These are phyloP conservation scores for Mycteria americana DNA, from an alignment of 2,797 vertebrate species.

Conservation along the genomic window DNA sequence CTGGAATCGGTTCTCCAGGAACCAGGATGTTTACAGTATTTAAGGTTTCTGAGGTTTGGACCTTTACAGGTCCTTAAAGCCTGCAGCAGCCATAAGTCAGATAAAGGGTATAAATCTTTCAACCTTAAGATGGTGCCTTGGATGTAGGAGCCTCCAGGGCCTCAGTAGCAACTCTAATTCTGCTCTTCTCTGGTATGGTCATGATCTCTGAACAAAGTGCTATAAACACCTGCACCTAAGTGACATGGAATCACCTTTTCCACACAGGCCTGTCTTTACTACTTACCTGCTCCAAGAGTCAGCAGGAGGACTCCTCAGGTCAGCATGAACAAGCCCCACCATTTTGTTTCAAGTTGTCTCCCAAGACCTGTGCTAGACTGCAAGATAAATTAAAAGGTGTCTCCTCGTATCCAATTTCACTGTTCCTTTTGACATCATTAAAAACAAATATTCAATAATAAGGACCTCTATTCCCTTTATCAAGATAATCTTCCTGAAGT, in stretches of 20 bases:
- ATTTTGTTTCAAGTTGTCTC: not conserved
- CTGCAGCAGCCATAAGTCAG: not conserved
- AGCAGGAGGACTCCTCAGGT: not conserved
- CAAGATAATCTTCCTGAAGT: not conserved
- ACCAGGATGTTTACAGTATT: not conserved
- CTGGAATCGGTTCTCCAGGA: not conserved
- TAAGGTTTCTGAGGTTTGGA: not conserved
- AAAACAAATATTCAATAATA: not conserved
- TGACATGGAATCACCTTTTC: not conserved
- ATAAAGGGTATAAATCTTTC: not conserved
- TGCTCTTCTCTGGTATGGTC: not conserved
- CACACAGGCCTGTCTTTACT: not conserved
- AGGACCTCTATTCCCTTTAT: not conserved
- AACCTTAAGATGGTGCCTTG: not conserved
- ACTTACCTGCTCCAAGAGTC: not conserved
- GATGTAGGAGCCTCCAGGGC: not conserved
- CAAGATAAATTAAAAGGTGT: not conserved
- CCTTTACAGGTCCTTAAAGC: not conserved
- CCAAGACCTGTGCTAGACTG: rapidly evolving
- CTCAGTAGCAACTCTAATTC: not conserved
- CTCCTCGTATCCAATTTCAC: not conserved
- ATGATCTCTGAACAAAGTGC: not conserved
- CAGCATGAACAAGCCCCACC: not conserved
- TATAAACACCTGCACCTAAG: not conserved
- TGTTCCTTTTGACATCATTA: not conserved